Percentiles rank a stretch among this genome's conserved stretches.
These are phyloP conservation scores for Cinara cedri DNA, from an alignment of 2,888 invertebrate species.

Conservation along the genomic window DNA sequence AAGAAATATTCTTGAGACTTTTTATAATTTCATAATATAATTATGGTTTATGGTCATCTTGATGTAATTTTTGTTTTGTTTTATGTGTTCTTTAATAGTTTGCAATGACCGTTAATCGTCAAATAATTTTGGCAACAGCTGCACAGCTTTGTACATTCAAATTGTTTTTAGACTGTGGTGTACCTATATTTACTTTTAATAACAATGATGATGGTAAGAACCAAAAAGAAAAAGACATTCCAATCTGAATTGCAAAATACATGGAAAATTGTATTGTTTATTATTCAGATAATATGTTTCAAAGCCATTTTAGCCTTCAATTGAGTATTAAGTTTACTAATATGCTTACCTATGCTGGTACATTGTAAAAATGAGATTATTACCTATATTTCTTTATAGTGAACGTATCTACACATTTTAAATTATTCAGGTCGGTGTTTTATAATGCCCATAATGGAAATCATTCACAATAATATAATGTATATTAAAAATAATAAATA, in stretches of 20 bases:
- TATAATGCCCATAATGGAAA: not conserved
- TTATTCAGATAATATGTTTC: not conserved
- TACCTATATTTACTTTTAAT: not conserved
- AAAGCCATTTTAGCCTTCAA: slow-evolving; percentile 3
- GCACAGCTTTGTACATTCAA: not conserved
- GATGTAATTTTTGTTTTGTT: not conserved
- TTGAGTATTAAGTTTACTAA: not conserved
- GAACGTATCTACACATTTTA: no score
- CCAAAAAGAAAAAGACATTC: not conserved
- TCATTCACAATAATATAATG: not conserved
- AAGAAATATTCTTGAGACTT: no score
- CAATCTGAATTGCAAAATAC: not conserved
- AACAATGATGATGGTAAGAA: not conserved
- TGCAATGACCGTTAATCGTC: not conserved
- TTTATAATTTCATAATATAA: no score
- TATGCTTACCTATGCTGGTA: not conserved
- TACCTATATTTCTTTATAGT: not conserved
- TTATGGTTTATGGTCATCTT: no score
- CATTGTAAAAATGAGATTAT: not conserved
- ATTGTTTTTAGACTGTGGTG: slow-evolving; percentile 1
- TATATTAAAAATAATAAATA: not conserved
- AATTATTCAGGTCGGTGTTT: not conserved
- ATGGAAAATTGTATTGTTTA: not conserved
- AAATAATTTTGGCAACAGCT: not conserved
- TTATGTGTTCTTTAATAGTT: no score